Percentiles rank a stretch among this genome's conserved stretches.
These are phyloP conservation scores for Neodon shergylaensis DNA, from an alignment of 2,113 vertebrate species.

Conservation along the genomic window DNA sequence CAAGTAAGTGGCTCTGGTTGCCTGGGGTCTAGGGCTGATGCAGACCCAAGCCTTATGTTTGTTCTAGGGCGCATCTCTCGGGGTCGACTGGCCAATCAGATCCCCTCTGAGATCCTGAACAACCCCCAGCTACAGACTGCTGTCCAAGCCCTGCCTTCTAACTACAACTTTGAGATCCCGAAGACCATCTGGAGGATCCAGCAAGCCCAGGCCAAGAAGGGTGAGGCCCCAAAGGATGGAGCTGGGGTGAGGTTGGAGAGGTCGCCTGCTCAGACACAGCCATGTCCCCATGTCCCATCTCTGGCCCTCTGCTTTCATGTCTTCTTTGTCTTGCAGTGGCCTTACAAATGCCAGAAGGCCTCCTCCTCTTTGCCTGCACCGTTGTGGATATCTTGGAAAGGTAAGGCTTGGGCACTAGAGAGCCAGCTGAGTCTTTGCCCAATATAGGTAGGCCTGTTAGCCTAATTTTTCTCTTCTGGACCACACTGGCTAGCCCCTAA, in stretches of 20 bases:
- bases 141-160: conserved; percentile 88
- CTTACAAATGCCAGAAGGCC: conserved; percentile 97
- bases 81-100: conserved; percentile 90
- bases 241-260: neutral
- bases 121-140: conserved; percentile 90
- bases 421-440: neutral
- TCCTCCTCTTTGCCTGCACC: conserved; percentile 97
- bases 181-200: conserved; percentile 97
- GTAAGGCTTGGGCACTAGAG: conserved; percentile 82
- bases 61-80: conserved; percentile 81
- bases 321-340: conserved; percentile 89
- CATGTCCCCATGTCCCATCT: neutral
- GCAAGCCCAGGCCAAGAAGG: conserved; percentile 92
- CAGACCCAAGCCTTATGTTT: neutral
- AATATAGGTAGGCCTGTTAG: neutral
- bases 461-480: neutral
- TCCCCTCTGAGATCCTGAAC: conserved; percentile 93
- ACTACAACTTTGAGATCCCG: conserved; percentile 99
- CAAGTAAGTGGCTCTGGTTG: neutral
- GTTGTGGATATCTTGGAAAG: conserved; percentile 96
- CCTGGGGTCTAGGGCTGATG: neutral
- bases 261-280: neutral
- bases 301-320: neutral
- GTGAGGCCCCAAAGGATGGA: conserved; percentile 79
- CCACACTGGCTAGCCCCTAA: neutral